A percentile compares a stretch with the other conserved stretches of the same genome.
Evolutionary conservation across 1,140 invertebrate species (phyloP).

Genomic region (Halesus radiatus): DNA sequence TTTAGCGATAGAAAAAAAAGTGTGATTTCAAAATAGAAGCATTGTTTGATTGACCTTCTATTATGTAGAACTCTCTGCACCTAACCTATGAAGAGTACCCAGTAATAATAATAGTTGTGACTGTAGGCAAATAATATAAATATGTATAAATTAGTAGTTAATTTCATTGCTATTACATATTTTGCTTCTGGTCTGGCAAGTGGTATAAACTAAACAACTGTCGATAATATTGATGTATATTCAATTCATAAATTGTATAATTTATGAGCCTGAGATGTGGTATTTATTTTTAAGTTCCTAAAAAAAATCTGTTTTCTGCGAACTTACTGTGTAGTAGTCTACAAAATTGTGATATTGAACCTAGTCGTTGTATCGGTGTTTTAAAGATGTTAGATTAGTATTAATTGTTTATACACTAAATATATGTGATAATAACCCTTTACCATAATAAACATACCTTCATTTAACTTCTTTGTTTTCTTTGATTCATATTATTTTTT

Average conservation of each 20-base stretch:
- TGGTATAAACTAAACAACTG: not conserved
- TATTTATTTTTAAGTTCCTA: constrained; percentile 3
- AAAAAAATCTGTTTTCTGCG: not conserved
- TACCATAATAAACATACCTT: constrained; percentile 26
- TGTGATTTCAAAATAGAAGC: no score
- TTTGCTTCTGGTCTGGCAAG: no score
- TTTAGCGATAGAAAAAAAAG: no score
- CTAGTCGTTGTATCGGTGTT: constrained; percentile 54
- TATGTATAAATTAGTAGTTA: no score
- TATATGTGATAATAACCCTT: constrained; percentile 57
- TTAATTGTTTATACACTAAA: constrained; percentile 57
- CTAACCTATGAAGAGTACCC: no score
- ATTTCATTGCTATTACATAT: no score
- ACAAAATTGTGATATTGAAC: constrained; percentile 58
- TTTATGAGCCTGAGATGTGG: not conserved
- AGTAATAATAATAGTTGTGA: no score
- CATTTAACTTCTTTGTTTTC: not conserved
- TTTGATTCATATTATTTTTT: no score
- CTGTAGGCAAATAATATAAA: no score
- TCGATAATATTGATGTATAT: constrained; percentile 5
- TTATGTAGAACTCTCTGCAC: no score
- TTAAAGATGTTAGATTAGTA: constrained; percentile 53
- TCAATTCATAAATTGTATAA: constrained; percentile 1
- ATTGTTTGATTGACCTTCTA: no score
- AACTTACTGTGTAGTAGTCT: constrained; percentile 46